Percentiles rank a stretch among this genome's conserved stretches.
These are phyloP conservation scores for Parazoanthus swiftii DNA, from an alignment of 92 coral and sea anemone species.

Conservation along the genomic window DNA sequence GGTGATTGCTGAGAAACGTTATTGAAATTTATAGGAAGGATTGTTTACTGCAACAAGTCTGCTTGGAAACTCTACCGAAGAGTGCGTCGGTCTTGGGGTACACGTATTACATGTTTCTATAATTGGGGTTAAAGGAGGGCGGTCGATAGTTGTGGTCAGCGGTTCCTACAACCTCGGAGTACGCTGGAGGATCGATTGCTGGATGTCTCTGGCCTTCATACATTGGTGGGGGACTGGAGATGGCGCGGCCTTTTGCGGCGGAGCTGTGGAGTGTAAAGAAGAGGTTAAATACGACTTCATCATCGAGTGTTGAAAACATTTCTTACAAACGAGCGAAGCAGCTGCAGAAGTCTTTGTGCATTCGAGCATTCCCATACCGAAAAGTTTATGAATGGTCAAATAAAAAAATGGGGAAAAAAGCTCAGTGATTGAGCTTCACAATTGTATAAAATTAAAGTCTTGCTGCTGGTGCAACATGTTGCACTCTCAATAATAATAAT, in stretches of 20 bases:
- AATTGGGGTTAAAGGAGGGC: neutral
- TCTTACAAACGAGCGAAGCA: neutral
- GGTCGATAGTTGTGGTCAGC: neutral
- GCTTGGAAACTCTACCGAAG: neutral
- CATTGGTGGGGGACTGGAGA: neutral
- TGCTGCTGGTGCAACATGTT: too few species aligned
- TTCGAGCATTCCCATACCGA: neutral
- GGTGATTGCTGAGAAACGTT: too few species aligned
- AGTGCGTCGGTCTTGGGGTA: too few species aligned
- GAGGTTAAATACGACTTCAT: too few species aligned
- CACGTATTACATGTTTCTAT: too few species aligned
- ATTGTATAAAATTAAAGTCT: too few species aligned
- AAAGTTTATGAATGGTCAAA: too few species aligned
- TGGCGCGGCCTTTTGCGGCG: neutral
- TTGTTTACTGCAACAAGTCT: neutral
- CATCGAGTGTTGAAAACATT: neutral
- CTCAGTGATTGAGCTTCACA: neutral
- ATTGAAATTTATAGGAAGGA: neutral
- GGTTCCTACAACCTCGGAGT: constrained; percentile 19
- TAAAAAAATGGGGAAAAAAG: neutral
- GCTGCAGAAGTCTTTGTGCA: neutral
- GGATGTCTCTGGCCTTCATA: neutral
- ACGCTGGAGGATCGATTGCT: neutral
- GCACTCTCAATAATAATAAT: too few species aligned
- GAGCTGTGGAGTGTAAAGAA: neutral